Conservation (phyloP, 1,140 invertebrate species). For the Pteromalus puparum region DNA sequence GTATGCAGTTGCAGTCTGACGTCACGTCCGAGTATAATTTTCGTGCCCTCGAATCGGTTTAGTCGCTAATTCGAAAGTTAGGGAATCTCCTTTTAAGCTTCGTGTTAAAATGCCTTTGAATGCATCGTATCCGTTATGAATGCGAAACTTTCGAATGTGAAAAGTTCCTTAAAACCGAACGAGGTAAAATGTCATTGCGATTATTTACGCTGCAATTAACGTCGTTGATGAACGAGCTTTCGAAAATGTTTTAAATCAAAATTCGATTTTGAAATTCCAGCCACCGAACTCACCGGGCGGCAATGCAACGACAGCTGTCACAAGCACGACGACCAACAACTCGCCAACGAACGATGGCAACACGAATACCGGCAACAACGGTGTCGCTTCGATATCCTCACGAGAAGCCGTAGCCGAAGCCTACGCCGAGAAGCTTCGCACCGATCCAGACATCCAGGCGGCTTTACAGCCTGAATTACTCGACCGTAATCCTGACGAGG, state of each 20-base stretch:
- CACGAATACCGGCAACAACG: slow-evolving; percentile 15
- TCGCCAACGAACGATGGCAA: slow-evolving; percentile 58
- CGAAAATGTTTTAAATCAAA: neutral
- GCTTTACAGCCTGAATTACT: slow-evolving; percentile 83
- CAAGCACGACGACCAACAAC: slow-evolving; percentile 71
- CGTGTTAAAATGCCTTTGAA: neutral
- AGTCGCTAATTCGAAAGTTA: neutral
- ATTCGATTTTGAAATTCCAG: slow-evolving; percentile 7
- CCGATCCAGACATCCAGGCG: slow-evolving; percentile 85
- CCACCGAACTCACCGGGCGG: slow-evolving; percentile 55
- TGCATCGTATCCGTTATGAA: too few species aligned
- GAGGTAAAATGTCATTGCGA: neutral
- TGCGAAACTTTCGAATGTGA: too few species aligned
- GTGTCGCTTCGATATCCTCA: slow-evolving; percentile 59
- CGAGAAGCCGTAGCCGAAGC: slow-evolving; percentile 80
- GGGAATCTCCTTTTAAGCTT: neutral
- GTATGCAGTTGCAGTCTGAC: slow-evolving; percentile 14
- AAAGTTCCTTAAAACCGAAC: too few species aligned
- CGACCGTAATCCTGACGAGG: slow-evolving; percentile 91
- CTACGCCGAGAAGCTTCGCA: slow-evolving; percentile 87
- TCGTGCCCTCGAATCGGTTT: neutral
- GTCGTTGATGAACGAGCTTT: neutral
- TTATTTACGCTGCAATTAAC: neutral
- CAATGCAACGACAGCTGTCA: slow-evolving; percentile 65
- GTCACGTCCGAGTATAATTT: neutral